Evolutionary conservation across 2,113 vertebrate genomes (phyloP).

Genomic region (Damaliscus lunatus): DNA sequence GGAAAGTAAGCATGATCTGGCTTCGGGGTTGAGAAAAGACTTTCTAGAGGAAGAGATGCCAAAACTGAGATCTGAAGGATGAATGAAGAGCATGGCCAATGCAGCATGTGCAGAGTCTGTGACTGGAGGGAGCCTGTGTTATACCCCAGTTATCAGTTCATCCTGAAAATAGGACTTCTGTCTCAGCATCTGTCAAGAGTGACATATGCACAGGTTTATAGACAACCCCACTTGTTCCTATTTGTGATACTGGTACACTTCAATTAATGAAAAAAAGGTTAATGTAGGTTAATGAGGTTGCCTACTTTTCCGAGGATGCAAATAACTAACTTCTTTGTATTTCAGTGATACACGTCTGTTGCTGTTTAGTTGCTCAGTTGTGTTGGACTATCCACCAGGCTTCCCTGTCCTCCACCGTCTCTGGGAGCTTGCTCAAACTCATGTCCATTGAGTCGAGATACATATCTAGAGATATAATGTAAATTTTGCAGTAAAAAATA

Average conservation of each 20-base stretch:
- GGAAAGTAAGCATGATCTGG: not conserved
- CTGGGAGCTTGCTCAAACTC: not conserved
- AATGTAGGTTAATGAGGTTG: not conserved
- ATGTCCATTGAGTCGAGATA: not conserved
- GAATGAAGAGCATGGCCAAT: not conserved
- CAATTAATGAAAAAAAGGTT: conserved; percentile 2
- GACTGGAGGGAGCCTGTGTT: not conserved
- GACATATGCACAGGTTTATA: not conserved
- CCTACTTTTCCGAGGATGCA: not conserved
- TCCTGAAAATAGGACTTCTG: not conserved
- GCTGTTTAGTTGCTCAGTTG: not conserved
- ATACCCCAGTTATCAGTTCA: not conserved
- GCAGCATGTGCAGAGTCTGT: not conserved
- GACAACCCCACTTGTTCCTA: not conserved
- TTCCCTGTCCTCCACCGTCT: not conserved
- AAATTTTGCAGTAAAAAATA: conserved; percentile 32
- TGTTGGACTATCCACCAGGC: not conserved
- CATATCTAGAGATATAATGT: not conserved
- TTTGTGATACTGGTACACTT: not conserved
- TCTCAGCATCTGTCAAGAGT: not conserved
- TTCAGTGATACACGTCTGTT: not conserved
- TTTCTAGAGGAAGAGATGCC: not conserved
- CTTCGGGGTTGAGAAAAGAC: not conserved
- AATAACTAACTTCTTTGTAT: not conserved
- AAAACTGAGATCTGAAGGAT: not conserved